phyloP scores from a whole-genome alignment of 2,113 vertebrate genomes.

The Perca flavescens region DNA sequence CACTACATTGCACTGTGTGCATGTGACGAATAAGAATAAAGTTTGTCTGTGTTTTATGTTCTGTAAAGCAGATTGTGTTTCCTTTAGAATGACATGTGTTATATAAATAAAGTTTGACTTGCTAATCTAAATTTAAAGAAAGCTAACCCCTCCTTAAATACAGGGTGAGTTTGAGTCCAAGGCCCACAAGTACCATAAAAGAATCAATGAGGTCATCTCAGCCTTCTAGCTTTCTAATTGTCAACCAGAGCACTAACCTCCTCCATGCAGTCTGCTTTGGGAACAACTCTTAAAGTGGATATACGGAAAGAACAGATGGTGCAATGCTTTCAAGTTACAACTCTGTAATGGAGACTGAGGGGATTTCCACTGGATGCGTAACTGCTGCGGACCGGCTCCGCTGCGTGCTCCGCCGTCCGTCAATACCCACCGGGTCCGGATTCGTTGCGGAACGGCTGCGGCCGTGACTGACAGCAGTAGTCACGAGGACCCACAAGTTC shows the following conservation, averaged over 20 bases:
- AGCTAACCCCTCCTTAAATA: background rate
- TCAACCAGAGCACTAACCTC: background rate
- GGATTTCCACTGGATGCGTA: no score
- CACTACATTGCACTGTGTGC: no score
- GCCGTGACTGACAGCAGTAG: no score
- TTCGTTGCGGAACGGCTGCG: no score
- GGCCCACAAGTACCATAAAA: constrained; percentile 1
- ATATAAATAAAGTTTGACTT: background rate
- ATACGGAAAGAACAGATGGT: background rate
- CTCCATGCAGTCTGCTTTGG: background rate
- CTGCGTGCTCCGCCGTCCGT: no score
- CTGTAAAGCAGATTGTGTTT: background rate
- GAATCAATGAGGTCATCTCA: constrained; percentile 6
- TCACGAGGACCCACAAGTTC: no score
- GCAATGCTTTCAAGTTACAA: background rate
- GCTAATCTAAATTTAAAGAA: constrained; percentile 20
- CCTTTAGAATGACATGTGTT: background rate
- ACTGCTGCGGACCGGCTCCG: no score
- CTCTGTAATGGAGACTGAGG: background rate
- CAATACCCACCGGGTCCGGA: no score
- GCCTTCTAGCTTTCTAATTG: background rate
- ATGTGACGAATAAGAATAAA: no score
- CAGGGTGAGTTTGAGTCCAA: constrained; percentile 10
- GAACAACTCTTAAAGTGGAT: background rate
- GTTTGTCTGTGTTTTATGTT: no score